A percentile compares a stretch with the other conserved stretches of the same genome.
These are phyloP conservation scores for Stegana nigrithorax DNA, from an alignment of 2,888 invertebrate species.

Conservation along the genomic window DNA sequence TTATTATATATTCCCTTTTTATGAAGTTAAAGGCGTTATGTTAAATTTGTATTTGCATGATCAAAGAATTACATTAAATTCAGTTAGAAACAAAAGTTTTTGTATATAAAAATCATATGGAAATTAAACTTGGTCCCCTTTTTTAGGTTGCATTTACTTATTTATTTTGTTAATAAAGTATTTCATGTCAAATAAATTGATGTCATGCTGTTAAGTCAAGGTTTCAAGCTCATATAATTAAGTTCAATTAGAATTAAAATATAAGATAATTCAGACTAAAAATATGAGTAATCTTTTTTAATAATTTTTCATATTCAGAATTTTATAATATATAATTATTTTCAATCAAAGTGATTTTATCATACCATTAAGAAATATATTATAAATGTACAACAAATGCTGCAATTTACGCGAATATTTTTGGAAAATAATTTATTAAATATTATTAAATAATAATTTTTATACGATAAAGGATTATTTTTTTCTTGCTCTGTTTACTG, in stretches of 20 bases:
- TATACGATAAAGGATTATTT: no score
- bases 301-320: not conserved
- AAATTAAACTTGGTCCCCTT: constrained; percentile 52
- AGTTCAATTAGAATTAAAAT: constrained; percentile 15
- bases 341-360: no score
- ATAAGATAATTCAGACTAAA: not conserved
- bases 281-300: not conserved
- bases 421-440: no score
- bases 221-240: constrained; percentile 38
- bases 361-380: no score
- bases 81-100: not conserved
- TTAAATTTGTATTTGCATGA: constrained; percentile 33
- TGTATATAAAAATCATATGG: constrained; percentile 9
- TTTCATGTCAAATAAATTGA: not conserved
- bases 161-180: constrained; percentile 2
- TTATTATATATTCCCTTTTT: not conserved
- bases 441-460: no score
- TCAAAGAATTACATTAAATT: constrained; percentile 8
- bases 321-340: constrained; percentile 20
- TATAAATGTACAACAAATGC: no score
- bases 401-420: no score
- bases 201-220: not conserved
- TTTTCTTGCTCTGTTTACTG: no score
- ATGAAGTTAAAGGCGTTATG: constrained; percentile 51
- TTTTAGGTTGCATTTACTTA: constrained; percentile 20